These are phyloP conservation scores for Crotophaga sulcirostris DNA, from an alignment of 2,113 vertebrate genomes.

Conservation along the genomic window DNA sequence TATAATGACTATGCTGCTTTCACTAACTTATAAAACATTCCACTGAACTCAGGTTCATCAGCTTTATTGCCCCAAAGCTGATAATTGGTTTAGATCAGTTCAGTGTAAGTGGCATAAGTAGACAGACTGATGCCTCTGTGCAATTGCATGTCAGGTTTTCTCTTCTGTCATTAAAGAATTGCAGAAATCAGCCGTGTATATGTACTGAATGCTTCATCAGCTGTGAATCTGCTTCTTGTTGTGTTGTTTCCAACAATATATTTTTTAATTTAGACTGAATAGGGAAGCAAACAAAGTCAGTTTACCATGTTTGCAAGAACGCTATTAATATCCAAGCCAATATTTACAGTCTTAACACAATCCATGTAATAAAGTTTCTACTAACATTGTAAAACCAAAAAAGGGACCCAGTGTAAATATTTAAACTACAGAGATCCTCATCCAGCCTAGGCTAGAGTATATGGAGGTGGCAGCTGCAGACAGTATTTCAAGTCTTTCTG, in stretches of 20 bases:
- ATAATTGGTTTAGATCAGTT: neutral
- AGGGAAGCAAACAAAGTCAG: neutral
- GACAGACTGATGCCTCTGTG: neutral
- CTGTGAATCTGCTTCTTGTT: neutral
- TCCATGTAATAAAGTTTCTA: neutral
- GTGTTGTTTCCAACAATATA: neutral
- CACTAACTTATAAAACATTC: neutral
- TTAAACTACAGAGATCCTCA: neutral
- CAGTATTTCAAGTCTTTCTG: neutral
- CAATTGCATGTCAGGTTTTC: neutral
- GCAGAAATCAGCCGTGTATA: neutral
- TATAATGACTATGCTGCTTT: neutral
- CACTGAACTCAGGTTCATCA: neutral
- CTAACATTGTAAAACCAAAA: neutral
- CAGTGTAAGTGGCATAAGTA: neutral
- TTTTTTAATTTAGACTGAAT: conserved; percentile 38
- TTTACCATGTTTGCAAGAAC: conserved; percentile 4
- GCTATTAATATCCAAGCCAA: conserved; percentile 41
- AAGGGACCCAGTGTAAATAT: conserved; percentile 13
- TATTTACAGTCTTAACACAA: conserved; percentile 35
- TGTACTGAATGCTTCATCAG: neutral
- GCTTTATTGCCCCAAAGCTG: neutral
- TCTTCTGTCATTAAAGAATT: neutral
- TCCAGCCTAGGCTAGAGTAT: neutral
- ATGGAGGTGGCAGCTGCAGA: neutral